Conservation (phyloP, 2,797 vertebrate species). For the Artibeus jamaicensis region DNA sequence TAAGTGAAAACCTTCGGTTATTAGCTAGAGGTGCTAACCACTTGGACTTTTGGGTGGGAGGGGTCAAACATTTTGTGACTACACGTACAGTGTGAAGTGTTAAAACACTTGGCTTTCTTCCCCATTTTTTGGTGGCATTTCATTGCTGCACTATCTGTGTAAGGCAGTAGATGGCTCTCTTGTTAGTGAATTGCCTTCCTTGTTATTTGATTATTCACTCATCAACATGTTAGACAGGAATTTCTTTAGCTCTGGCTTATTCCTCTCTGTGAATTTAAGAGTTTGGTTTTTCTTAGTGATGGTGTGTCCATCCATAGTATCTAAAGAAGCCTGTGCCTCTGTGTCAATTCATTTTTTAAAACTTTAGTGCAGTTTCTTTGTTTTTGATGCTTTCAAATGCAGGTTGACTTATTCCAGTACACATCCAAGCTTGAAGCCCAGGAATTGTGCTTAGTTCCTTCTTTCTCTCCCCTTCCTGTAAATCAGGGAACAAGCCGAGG, state of each 20-base stretch:
- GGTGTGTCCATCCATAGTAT: not conserved
- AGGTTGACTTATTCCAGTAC: not conserved
- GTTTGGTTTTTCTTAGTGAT: slow-evolving; percentile 29
- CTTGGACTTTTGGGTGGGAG: not conserved
- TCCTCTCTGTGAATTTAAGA: slow-evolving; percentile 32
- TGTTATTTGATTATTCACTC: slow-evolving; percentile 56
- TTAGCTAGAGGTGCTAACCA: not conserved
- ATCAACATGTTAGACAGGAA: slow-evolving; percentile 53
- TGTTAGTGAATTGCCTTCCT: slow-evolving; percentile 80
- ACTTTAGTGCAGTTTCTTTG: not conserved
- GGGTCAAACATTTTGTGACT: not conserved
- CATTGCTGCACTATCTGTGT: slow-evolving; percentile 74
- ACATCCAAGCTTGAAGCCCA: not conserved
- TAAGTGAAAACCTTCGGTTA: not conserved
- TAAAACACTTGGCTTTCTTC: slow-evolving; percentile 53
- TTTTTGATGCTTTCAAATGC: not conserved
- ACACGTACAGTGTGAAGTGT: not conserved
- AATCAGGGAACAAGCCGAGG: not conserved
- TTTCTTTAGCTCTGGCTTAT: slow-evolving; percentile 54
- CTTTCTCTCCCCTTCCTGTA: not conserved
- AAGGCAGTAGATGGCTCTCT: slow-evolving; percentile 85
- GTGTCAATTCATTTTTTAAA: not conserved
- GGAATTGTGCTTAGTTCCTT: not conserved
- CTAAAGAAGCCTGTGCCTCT: slow-evolving; percentile 27
- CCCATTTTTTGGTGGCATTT: slow-evolving; percentile 2